Evolutionary conservation across 2,888 invertebrate species (phyloP).

Genomic region (Euclidia mi): DNA sequence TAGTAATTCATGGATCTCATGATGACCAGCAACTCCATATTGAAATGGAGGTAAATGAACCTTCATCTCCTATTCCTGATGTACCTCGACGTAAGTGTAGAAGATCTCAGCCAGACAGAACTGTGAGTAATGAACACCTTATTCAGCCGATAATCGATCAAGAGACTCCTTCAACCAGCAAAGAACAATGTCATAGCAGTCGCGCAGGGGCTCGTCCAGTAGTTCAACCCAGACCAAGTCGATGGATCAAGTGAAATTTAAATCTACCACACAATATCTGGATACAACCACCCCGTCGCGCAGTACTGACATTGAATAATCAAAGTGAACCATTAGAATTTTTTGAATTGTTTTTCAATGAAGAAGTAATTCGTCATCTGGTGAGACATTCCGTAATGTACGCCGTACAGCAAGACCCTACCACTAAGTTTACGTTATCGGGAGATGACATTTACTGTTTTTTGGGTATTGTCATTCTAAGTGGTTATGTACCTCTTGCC

Average conservation of each 20-base stretch:
- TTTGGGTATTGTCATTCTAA: background rate
- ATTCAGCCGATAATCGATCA: no score
- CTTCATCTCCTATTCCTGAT: no score
- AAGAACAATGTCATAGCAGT: background rate
- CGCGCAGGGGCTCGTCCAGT: background rate
- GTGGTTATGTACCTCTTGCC: background rate
- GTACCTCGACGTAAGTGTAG: background rate
- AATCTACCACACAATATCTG: background rate
- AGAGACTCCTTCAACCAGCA: background rate
- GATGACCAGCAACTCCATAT: no score
- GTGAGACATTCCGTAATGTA: background rate
- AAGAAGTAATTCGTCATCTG: background rate
- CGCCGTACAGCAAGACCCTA: background rate
- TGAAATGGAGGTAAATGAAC: no score
- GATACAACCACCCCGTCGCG: background rate
- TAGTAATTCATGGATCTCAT: no score
- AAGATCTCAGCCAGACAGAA: background rate
- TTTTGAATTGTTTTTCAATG: background rate
- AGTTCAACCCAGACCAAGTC: background rate
- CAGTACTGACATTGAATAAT: background rate
- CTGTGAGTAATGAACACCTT: background rate
- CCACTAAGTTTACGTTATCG: background rate
- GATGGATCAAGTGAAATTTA: background rate
- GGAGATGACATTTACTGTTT: background rate
- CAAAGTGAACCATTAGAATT: background rate